Base-by-base conservation (phyloP, 2,888 invertebrate species). In the Melangyna quadrimaculata region DNA sequence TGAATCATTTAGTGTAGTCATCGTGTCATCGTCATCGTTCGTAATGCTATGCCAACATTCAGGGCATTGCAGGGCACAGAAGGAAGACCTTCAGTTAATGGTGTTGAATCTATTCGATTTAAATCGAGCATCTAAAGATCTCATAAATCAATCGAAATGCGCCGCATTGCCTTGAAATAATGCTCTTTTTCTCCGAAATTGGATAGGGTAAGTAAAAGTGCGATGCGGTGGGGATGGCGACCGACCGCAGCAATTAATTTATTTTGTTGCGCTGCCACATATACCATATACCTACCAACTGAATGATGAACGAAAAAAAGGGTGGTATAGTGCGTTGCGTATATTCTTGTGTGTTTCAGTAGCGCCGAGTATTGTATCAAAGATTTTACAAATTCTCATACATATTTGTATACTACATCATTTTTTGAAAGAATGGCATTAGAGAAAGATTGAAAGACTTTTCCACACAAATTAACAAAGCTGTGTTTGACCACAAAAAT, bases 71-170 rank as follows among this genome's bases (percentile, higher is more conserved):
- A 48, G 5, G 4, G 4, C 14, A 22, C 24, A 12, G 22, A 65
- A 19, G 27, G 32, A n/a, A 65, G 48, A 40, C 48, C 48, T 35
- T 37, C 10, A 65, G 63, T 70, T 79, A 79, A 84, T 79, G 84
- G 84, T 55, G 75, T 77, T 67, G 71, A 61, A 80, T 84, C 84
- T 80, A 84, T 80, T 80, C 67, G 80, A 80, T 80, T 84, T 84
- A 80, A 84, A 80, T 84, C 80, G 84, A 84, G 84, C 84, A 84
- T 77, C 80, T 59, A 51, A 48, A 71, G 71, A 80, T 80, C 80
- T 80, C 84, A 77, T 84, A 84, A 84, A 84, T 84, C 84, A 84
- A 84, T 84, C 80, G 75, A 80, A 77, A 71, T 74, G 59, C 61
- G 67, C 75, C 53, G 59, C 43, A 73, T n/a, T n/a, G n/a, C n/a